Evolutionary conservation across 2,113 vertebrate species (phyloP), one percentile per base, ranked within the genome.

Genomic region (Lepidothrix coronata): DNA sequence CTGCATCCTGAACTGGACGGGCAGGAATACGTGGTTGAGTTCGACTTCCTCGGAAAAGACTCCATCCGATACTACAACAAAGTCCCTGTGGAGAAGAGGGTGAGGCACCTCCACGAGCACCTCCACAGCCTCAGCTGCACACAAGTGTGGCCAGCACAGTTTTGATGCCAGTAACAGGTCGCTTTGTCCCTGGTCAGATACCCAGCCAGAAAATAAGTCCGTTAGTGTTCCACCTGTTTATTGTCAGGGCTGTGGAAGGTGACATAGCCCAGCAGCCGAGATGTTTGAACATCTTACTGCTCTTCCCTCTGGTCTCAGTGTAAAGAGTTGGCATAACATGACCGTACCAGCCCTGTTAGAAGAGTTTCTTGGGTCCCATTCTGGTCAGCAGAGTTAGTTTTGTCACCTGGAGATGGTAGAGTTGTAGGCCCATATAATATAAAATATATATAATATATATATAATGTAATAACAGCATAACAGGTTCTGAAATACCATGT

Each of bases 21-120:
- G 41, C 99, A 99, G 97, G 99, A 99, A 97, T 99, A 98, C 4
- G 98, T 99, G 97, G 99, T 99, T 79, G 99, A 99, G 97, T 99
- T 99, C 22, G 99, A 99, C 96, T 99, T 99, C 98, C 98, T 98
- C 35, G 99, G 99, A 71, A 99, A 99, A 94, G 99, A 99, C 91
- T 99, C 99, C 91, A 99, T 99, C 96, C 98, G 99, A 97, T 99
- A 99, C 97, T 99, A 99, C 98, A 99, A 99, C 98, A 99, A 99
- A 94, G 99, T 99, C 83, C 99, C 99, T 8, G 99, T 99, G 94
- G 99, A 99, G 95, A 99, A 99, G 95, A 98, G 99, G 98, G 99
- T 99, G 94, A 98, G 99, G 74, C 66, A 63, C 22, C 54, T 95
- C 68, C 62, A 37, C 46, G 31, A 12, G 74, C 49, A 27, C 8